Percentiles rank a stretch among this genome's conserved stretches.
Evolutionary conservation across 2,888 invertebrate species (phyloP).

Genomic region (Xestia sexstrigata): DNA sequence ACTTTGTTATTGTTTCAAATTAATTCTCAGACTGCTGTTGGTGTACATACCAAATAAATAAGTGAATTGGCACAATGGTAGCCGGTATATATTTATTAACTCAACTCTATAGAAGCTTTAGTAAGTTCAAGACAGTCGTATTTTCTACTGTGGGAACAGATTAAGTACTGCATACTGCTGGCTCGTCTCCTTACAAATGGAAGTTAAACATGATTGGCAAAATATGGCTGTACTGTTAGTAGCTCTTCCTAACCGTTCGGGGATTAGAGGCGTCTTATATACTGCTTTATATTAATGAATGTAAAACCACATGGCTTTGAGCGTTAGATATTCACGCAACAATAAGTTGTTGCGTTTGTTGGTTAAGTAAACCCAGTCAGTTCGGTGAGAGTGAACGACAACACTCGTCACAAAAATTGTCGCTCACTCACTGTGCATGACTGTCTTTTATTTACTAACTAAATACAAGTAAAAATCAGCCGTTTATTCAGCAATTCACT

Average conservation of each 20-base stretch:
- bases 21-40: too few species aligned
- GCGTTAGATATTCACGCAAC: background rate
- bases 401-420: background rate
- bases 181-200: background rate
- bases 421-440: background rate
- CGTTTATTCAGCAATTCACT: constrained; percentile 34
- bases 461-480: constrained; percentile 27
- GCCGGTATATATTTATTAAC: too few species aligned
- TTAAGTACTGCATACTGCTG: background rate
- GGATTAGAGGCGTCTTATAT: background rate
- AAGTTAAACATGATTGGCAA: background rate
- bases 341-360: background rate
- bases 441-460: constrained; percentile 10
- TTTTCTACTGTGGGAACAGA: background rate
- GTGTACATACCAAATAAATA: too few species aligned
- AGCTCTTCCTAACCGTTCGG: background rate
- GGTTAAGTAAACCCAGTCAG: background rate
- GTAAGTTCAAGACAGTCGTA: background rate
- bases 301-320: too few species aligned
- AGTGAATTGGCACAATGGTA: too few species aligned
- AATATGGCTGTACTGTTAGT: background rate
- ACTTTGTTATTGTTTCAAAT: too few species aligned
- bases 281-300: background rate
- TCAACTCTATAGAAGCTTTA: rapidly evolving
- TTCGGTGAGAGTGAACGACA: background rate